phyloP scores from a whole-genome alignment of 2,797 vertebrate species.

The Sebastes baramenuke region DNA sequence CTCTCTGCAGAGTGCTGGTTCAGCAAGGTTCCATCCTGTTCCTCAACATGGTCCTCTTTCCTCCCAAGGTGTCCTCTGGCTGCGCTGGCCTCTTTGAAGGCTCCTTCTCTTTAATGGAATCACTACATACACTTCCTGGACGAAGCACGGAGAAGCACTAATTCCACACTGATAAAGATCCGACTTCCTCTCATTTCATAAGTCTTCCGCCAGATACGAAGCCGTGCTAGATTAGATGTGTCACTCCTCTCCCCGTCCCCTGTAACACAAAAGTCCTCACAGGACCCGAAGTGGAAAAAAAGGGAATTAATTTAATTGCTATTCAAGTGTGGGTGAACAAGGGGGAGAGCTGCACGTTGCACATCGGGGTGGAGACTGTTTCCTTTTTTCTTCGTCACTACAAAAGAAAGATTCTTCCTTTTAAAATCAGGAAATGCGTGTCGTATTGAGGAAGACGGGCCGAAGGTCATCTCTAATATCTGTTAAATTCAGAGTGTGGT shows the following conservation, averaged over 20 bases:
- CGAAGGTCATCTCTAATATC: slow-evolving; percentile 85
- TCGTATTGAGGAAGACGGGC: slow-evolving; percentile 83
- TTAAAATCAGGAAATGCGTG: slow-evolving; percentile 84
- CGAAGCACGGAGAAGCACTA: slow-evolving; percentile 86
- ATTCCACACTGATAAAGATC: slow-evolving; percentile 98
- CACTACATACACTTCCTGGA: slow-evolving; percentile 93
- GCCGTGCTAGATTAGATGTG: slow-evolving; percentile 95
- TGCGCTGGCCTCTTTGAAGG: slow-evolving; percentile 90
- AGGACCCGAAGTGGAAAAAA: slow-evolving; percentile 59
- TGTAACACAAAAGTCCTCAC: slow-evolving; percentile 73
- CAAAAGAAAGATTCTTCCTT: slow-evolving; percentile 87
- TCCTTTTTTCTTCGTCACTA: slow-evolving; percentile 76
- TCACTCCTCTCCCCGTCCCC: slow-evolving; percentile 81
- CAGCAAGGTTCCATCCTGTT: slow-evolving; percentile 94
- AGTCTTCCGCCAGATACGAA: slow-evolving; percentile 93
- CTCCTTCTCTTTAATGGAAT: slow-evolving; percentile 91
- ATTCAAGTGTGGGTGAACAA: slow-evolving; percentile 85
- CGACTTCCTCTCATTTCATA: slow-evolving; percentile 96
- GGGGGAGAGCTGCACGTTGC: slow-evolving; percentile 83
- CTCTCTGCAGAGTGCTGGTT: slow-evolving; percentile 91
- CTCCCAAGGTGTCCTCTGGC: slow-evolving; percentile 98
- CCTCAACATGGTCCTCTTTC: slow-evolving; percentile 91
- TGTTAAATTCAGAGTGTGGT: slow-evolving; percentile 75
- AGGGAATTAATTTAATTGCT: slow-evolving; percentile 93
- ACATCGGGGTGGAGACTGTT: slow-evolving; percentile 84